phyloP scores from a whole-genome alignment of 2,888 invertebrate genomes.

The Eristalis intricaria region DNA sequence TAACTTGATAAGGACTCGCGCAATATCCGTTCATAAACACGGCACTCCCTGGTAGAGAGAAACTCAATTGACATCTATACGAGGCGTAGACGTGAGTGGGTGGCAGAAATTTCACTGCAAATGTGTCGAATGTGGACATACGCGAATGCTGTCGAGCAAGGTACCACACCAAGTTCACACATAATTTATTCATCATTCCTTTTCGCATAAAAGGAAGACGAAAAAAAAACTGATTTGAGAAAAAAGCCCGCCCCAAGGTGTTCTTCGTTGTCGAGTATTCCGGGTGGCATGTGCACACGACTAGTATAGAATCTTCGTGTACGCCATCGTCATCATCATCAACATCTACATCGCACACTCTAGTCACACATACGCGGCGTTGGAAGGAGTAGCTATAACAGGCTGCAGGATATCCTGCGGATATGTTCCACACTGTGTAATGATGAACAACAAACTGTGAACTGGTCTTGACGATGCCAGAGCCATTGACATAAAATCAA shows the following conservation, averaged over 20 bases:
- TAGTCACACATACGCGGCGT: neutral
- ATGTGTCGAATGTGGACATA: constrained; percentile 38
- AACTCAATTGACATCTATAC: constrained; percentile 63
- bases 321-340: neutral
- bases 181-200: constrained; percentile 68
- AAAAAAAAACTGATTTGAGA: neutral
- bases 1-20: constrained; percentile 62
- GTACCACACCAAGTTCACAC: constrained; percentile 57
- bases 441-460: constrained; percentile 66
- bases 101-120: constrained; percentile 12
- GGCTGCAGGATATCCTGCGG: constrained; percentile 65
- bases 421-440: constrained; percentile 53
- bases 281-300: constrained; percentile 15
- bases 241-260: neutral
- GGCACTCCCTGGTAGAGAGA: constrained; percentile 56
- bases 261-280: neutral
- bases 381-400: neutral
- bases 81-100: neutral
- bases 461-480: constrained; percentile 34
- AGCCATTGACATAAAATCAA: constrained; percentile 67
- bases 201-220: constrained; percentile 36
- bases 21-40: constrained; percentile 65
- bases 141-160: neutral
- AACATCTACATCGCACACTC: neutral
- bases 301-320: constrained; percentile 3